Percentiles rank a stretch among this genome's conserved stretches.
phyloP scores from a whole-genome alignment of 2,888 invertebrate genomes.

The Campopleginae sp. region DNA sequence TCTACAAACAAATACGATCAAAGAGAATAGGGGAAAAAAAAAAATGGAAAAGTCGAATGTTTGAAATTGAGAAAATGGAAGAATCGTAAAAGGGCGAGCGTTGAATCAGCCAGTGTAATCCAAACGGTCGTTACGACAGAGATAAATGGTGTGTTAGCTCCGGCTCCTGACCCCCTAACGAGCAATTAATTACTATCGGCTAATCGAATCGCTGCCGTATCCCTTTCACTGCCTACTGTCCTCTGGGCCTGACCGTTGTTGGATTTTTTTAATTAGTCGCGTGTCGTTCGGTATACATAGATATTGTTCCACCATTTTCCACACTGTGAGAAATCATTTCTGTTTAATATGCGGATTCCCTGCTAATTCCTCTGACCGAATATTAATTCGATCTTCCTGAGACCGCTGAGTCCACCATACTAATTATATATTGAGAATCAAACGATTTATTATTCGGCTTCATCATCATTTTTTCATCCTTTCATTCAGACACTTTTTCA shows the following conservation, averaged over 20 bases:
- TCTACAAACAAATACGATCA: neutral
- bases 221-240: slow-evolving; percentile 48
- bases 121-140: slow-evolving; percentile 71
- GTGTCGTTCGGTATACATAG: slow-evolving; percentile 50
- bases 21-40: neutral
- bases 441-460: slow-evolving; percentile 45
- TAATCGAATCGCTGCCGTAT: slow-evolving; percentile 75
- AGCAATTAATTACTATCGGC: slow-evolving; percentile 80
- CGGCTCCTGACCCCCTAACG: slow-evolving; percentile 38
- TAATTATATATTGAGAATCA: slow-evolving; percentile 47
- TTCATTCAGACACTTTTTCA: neutral
- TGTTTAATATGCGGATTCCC: slow-evolving; percentile 15
- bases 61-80: slow-evolving; percentile 48
- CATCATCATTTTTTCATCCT: neutral
- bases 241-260: slow-evolving; percentile 56
- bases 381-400: slow-evolving; percentile 46
- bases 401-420: slow-evolving; percentile 31
- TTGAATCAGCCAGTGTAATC: slow-evolving; percentile 65
- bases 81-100: slow-evolving; percentile 59
- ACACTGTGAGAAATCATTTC: slow-evolving; percentile 23
- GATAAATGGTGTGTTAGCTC: slow-evolving; percentile 74
- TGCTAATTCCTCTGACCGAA: slow-evolving; percentile 30
- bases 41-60: slow-evolving; percentile 16
- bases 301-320: neutral
- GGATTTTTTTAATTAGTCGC: slow-evolving; percentile 75